A percentile compares a stretch with the other conserved stretches of the same genome.
These are phyloP conservation scores for Melanerpes aurifrons DNA, from an alignment of 2,113 vertebrate genomes.

Conservation along the genomic window DNA sequence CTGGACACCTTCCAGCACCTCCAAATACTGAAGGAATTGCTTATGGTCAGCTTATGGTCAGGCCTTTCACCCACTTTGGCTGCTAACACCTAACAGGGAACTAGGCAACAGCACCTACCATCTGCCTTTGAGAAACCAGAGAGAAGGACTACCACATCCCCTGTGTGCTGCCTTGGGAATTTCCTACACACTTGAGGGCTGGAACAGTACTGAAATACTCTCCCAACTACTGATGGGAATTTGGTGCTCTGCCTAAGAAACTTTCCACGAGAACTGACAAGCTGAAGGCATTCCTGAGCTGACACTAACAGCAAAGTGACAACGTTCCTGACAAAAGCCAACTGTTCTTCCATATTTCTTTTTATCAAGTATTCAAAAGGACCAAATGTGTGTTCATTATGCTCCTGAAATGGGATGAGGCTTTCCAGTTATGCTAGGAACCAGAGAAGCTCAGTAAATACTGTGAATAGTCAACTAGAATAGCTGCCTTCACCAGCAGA, in stretches of 20 bases:
- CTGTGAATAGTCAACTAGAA: background rate
- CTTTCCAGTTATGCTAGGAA: background rate
- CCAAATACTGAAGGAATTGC: background rate
- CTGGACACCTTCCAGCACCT: no score
- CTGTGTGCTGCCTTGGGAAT: rapidly evolving
- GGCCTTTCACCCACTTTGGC: background rate
- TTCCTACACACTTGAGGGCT: background rate
- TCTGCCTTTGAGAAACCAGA: background rate
- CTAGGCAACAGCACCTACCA: background rate
- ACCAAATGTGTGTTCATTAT: background rate
- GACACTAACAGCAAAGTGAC: background rate
- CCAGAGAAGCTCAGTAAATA: background rate
- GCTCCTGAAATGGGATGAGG: background rate
- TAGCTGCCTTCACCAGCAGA: background rate
- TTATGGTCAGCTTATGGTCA: background rate
- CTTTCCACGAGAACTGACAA: background rate
- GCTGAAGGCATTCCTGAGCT: background rate
- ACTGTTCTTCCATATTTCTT: background rate
- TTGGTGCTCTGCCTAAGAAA: background rate
- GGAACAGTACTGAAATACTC: background rate
- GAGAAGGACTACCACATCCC: background rate
- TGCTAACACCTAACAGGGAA: background rate
- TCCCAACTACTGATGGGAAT: background rate
- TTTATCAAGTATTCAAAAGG: background rate
- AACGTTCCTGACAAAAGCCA: background rate